A percentile compares a stretch with the other conserved stretches of the same genome.
These are phyloP conservation scores for Corydoras sp. DNA, from an alignment of 2,113 vertebrate species.

Conservation along the genomic window DNA sequence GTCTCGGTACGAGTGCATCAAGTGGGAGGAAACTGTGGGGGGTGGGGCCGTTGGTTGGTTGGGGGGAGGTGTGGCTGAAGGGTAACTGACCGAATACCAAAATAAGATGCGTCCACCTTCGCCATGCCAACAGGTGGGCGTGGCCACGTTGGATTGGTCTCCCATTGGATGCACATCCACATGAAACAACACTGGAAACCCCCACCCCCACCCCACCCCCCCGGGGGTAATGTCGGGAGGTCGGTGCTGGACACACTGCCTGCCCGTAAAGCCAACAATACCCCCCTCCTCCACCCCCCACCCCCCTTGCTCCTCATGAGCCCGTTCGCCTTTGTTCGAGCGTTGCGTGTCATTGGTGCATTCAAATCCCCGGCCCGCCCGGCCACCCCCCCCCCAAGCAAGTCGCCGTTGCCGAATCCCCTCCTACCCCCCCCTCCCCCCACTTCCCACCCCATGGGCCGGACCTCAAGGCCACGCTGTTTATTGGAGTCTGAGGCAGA, in stretches of 20 bases:
- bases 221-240: too few species aligned
- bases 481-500: slow-evolving; percentile 50
- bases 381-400: slow-evolving; percentile 17
- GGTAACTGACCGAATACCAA: slow-evolving; percentile 3
- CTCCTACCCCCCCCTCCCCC: not conserved
- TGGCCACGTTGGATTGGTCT: not conserved
- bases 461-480: slow-evolving; percentile 55
- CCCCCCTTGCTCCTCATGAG: slow-evolving; percentile 45
- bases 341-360: slow-evolving; percentile 50
- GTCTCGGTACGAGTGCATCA: slow-evolving; percentile 54
- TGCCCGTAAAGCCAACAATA: too few species aligned
- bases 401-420: slow-evolving; percentile 7
- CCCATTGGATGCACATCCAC: not conserved
- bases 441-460: slow-evolving; percentile 14
- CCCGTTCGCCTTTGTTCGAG: slow-evolving; percentile 56
- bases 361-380: slow-evolving; percentile 47
- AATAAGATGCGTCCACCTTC: too few species aligned
- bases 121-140: slow-evolving; percentile 4
- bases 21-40: slow-evolving; percentile 17
- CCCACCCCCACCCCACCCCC: too few species aligned
- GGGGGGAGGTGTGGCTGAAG: slow-evolving; percentile 1
- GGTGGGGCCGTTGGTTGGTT: too few species aligned
- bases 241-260: too few species aligned
- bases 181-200: too few species aligned
- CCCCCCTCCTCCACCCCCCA: slow-evolving; percentile 39